phyloP scores from a whole-genome alignment of 2,797 vertebrate genomes.

The Craterocephalus amniculus region DNA sequence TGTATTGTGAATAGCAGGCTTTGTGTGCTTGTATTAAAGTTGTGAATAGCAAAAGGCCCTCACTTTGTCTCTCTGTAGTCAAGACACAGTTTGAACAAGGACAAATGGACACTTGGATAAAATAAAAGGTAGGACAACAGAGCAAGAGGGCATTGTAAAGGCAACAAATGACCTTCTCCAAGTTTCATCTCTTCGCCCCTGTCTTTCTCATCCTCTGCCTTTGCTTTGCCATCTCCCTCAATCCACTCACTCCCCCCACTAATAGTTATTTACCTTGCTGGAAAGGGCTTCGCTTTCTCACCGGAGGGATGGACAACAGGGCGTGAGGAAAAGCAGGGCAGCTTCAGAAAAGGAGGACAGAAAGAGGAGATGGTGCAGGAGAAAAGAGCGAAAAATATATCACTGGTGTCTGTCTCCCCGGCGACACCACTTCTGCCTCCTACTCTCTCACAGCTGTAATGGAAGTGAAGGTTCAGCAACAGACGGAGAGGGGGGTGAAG shows the following conservation, averaged over 20 bases:
- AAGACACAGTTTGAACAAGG: constrained; percentile 69
- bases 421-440: constrained; percentile 74
- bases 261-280: constrained; percentile 88
- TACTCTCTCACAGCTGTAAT: constrained; percentile 78
- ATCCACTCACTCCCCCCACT: constrained; percentile 72
- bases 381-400: constrained; percentile 74
- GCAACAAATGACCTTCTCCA: constrained; percentile 85
- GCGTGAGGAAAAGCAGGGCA: constrained; percentile 47
- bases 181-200: constrained; percentile 77
- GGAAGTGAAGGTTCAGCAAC: constrained; percentile 71
- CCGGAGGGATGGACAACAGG: constrained; percentile 67
- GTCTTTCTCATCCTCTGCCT: constrained; percentile 48
- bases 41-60: constrained; percentile 69
- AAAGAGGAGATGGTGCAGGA: constrained; percentile 23
- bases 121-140: constrained; percentile 67
- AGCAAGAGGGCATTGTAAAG: constrained; percentile 80
- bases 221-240: constrained; percentile 52
- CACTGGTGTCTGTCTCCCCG: constrained; percentile 81
- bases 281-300: constrained; percentile 87
- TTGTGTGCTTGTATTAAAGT: constrained; percentile 77
- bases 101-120: constrained; percentile 78
- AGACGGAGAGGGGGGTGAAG: constrained; percentile 45
- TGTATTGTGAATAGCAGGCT: constrained; percentile 58
- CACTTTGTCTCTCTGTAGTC: constrained; percentile 49
- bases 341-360: constrained; percentile 29